These are phyloP conservation scores for Megamerina dolium DNA, from an alignment of 2,888 invertebrate species.

Conservation along the genomic window DNA sequence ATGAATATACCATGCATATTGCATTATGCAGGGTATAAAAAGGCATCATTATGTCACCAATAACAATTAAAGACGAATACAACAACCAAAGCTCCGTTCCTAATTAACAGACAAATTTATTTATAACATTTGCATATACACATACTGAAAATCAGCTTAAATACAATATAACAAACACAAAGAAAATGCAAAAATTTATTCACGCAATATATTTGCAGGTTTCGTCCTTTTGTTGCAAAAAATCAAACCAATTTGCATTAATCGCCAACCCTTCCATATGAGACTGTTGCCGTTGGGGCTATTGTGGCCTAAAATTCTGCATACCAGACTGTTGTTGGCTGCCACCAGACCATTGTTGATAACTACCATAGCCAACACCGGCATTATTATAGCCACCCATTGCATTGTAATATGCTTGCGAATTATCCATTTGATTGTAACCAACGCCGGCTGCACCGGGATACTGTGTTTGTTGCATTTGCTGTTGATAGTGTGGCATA, in stretches of 20 bases:
- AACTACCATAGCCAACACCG: constrained; percentile 21
- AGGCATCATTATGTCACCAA: too few relatives aligned
- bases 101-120: too few relatives aligned
- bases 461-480: too few relatives aligned
- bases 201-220: neutral
- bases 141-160: too few relatives aligned
- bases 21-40: too few relatives aligned
- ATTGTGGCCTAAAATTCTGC: constrained; percentile 27
- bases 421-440: constrained; percentile 21
- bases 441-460: constrained; percentile 4
- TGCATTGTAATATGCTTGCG: too few relatives aligned
- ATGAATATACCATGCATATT: too few relatives aligned
- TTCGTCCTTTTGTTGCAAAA: neutral
- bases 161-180: too few relatives aligned
- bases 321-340: constrained; percentile 17
- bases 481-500: constrained; percentile 17
- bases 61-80: too few relatives aligned
- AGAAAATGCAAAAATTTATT: neutral
- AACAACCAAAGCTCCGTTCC: too few relatives aligned
- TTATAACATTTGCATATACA: too few relatives aligned
- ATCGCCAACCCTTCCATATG: constrained; percentile 24
- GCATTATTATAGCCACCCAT: constrained; percentile 24
- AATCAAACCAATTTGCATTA: constrained; percentile 8
- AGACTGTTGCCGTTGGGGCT: constrained; percentile 16
- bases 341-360: constrained; percentile 19